These are phyloP conservation scores for Anas platyrhynchos DNA, from an alignment of 2,113 vertebrate genomes.

Conservation along the genomic window DNA sequence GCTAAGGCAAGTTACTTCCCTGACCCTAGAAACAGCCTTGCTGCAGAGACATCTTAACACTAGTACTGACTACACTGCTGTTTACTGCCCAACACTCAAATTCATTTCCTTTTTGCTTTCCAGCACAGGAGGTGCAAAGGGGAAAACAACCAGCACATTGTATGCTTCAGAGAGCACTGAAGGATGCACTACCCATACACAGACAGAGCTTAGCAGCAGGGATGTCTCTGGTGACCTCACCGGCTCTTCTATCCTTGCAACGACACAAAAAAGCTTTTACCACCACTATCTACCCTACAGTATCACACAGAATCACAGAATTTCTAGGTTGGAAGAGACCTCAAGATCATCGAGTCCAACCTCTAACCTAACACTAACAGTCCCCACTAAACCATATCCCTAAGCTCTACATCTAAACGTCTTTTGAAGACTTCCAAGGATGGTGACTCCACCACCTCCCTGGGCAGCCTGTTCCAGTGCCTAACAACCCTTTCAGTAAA, in stretches of 20 bases:
- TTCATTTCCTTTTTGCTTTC: neutral
- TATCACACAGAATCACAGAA: too few relatives aligned
- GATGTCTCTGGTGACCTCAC: neutral
- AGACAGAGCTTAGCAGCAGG: neutral
- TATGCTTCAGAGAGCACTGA: neutral
- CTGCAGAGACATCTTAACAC: rapidly evolving
- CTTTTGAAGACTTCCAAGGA: too few relatives aligned
- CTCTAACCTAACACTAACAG: too few relatives aligned
- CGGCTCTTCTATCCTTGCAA: neutral
- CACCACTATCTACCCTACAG: rapidly evolving
- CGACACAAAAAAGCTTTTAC: rapidly evolving
- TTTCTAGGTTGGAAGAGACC: too few relatives aligned
- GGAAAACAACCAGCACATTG: neutral
- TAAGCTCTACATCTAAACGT: too few relatives aligned
- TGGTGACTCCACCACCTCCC: too few relatives aligned
- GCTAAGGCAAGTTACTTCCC: neutral
- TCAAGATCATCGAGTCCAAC: too few relatives aligned
- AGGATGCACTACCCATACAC: rapidly evolving
- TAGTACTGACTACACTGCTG: neutral
- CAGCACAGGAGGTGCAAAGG: rapidly evolving
- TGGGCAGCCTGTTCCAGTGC: too few relatives aligned
- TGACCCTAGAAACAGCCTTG: neutral
- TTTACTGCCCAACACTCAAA: neutral
- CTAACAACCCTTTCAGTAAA: too few relatives aligned
- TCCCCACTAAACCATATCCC: too few relatives aligned